phyloP scores from a whole-genome alignment of 2,888 invertebrate genomes.

The Tachina lurida region DNA sequence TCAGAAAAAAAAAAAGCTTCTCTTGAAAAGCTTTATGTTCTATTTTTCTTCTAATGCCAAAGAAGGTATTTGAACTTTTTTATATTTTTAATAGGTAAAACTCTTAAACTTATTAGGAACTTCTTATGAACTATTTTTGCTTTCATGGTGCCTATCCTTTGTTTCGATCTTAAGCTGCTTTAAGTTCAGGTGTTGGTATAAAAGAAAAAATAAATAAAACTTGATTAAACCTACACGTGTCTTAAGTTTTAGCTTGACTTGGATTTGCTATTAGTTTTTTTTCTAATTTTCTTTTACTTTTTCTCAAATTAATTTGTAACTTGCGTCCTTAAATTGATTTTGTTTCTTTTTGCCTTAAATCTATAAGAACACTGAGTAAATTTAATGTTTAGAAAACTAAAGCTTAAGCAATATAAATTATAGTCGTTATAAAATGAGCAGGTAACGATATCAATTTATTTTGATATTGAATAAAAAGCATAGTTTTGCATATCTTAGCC shows the following conservation, averaged over 20 bases:
- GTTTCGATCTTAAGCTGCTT: neutral
- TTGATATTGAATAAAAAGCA: too few relatives aligned
- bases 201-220: constrained; percentile 22
- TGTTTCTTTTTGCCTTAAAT: neutral
- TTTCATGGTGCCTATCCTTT: neutral
- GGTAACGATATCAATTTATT: too few relatives aligned
- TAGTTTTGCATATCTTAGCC: too few relatives aligned
- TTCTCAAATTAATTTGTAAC: constrained; percentile 29
- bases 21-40: too few relatives aligned
- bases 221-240: constrained; percentile 44
- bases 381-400: too few relatives aligned
- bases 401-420: too few relatives aligned
- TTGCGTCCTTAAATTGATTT: constrained; percentile 4
- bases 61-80: neutral
- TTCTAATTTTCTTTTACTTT: neutral
- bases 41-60: neutral
- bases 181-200: constrained; percentile 2
- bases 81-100: constrained; percentile 11
- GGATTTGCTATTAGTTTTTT: neutral
- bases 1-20: too few relatives aligned
- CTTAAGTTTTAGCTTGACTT: constrained; percentile 17
- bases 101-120: constrained; percentile 5
- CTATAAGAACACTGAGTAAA: neutral
- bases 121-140: too few relatives aligned
- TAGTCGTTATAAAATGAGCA: too few relatives aligned